phyloP scores from a whole-genome alignment of 2,888 invertebrate genomes.

The Punctoribates punctum region DNA sequence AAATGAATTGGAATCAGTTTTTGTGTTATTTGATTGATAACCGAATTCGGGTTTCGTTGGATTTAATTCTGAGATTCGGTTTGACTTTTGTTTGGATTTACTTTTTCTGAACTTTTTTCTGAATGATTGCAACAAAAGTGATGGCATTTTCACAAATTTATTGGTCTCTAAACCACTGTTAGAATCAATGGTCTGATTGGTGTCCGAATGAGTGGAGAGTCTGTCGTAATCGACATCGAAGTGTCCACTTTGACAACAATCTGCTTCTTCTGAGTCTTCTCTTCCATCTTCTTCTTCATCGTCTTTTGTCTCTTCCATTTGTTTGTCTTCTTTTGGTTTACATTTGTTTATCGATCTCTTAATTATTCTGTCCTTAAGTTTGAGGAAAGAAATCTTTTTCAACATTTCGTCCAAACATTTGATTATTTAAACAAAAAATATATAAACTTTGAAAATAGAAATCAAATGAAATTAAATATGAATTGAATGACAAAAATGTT shows the following conservation, averaged over 20 bases:
- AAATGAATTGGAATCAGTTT: background rate
- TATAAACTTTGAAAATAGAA: background rate
- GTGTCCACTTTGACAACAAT: background rate
- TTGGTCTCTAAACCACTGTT: background rate
- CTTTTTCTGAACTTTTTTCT: slow-evolving; percentile 2
- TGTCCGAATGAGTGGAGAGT: background rate
- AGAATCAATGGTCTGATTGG: background rate
- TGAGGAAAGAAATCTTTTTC: slow-evolving; percentile 25
- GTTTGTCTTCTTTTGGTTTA: slow-evolving; percentile 7
- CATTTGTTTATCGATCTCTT: slow-evolving; percentile 9
- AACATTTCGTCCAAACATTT: background rate
- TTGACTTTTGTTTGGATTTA: background rate
- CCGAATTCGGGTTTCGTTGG: background rate
- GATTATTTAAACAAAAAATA: background rate
- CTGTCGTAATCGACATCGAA: slow-evolving; percentile 17
- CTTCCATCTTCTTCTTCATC: background rate
- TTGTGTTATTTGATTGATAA: background rate
- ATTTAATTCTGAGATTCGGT: background rate
- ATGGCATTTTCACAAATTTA: background rate
- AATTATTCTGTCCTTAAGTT: slow-evolving; percentile 8
- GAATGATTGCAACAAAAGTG: slow-evolving; percentile 11
- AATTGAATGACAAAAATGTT: background rate
- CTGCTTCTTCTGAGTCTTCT: too few species aligned
- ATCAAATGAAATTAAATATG: background rate
- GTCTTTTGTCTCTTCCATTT: background rate